Base-by-base conservation (phyloP, 2,797 vertebrate species). In the Esox masquinongy region DNA sequence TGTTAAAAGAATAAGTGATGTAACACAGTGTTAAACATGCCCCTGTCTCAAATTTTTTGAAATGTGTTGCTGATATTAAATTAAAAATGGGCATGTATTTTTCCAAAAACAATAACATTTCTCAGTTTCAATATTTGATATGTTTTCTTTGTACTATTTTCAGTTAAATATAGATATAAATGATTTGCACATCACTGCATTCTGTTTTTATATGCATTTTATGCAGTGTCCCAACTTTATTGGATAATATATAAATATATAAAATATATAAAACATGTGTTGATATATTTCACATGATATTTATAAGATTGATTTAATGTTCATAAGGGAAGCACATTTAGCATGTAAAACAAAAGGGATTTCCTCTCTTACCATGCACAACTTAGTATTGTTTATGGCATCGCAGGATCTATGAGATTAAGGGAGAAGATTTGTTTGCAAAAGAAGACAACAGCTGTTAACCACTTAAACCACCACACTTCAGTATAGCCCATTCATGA, bases 391-490 rank as follows among this genome's bases (percentile, higher is more conserved):
- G 22, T 26, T 8, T 16, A 8, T 26, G 9, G 26, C 19, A 63
- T 63, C 22, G 12, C 61, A 24, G 22, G 16, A n/a, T 26, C 67
- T 16, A 36, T 69, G 64, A 59, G 68, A 34, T 70, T 43, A 63
- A 26, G 74, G 39, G 59, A 22, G 29, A 53, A 47, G 39, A 67
- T 74, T 74, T 74, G 63, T 50, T 68, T 34, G 24, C 29, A 67
- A 34, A 16, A 36, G 39, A 26, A 22, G 69, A 76, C 51, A 70
- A 16, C 68, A 70, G 68, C 68, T 70, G 56, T 69, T 22, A n/a
- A 68, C 68, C 68, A 56, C 74, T 70, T 68, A 47, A 67, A 67
- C 66, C 63, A 74, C 19, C 73, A 68, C 63, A 68, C 63, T 74
- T 53, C 73, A 68, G 67, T 68, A 74, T 19, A 47, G 43, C 63